phyloP scores from a whole-genome alignment of 2,797 vertebrate genomes.

The Pipistrellus pygmaeus region DNA sequence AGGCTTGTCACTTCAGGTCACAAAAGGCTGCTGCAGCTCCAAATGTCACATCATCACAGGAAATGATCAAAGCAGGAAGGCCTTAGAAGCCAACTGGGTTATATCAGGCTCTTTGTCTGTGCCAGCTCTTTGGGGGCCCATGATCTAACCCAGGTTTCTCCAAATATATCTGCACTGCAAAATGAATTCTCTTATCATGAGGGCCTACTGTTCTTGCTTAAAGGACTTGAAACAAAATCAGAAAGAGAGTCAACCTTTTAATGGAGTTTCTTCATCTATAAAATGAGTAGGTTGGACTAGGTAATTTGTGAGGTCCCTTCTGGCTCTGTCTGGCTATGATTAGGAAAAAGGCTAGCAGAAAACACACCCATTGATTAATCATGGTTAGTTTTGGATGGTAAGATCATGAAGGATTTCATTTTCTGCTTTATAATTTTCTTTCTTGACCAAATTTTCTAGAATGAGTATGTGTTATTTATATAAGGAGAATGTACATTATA shows the following conservation, averaged over 20 bases:
- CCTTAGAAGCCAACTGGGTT: constrained; percentile 13
- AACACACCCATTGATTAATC: neutral
- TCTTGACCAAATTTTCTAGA: neutral
- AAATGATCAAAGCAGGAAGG: constrained; percentile 38
- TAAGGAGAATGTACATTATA: constrained; percentile 33
- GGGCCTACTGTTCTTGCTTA: constrained; percentile 1
- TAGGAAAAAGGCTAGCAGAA: constrained; percentile 5
- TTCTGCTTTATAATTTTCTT: constrained; percentile 30
- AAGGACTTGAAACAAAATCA: constrained; percentile 46
- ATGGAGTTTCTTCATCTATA: constrained; percentile 13
- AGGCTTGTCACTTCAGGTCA: constrained; percentile 4
- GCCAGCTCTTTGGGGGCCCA: neutral
- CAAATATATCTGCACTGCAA: constrained; percentile 9
- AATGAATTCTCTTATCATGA: constrained; percentile 20
- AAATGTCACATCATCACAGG: constrained; percentile 21
- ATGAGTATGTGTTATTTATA: constrained; percentile 21
- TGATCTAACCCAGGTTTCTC: constrained; percentile 29
- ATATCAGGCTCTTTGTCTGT: neutral
- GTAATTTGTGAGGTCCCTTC: neutral
- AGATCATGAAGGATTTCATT: constrained; percentile 23
- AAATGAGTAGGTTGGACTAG: constrained; percentile 1
- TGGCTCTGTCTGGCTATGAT: neutral
- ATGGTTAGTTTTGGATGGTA: neutral
- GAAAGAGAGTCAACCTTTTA: constrained; percentile 42
- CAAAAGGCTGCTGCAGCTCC: constrained; percentile 36